These are phyloP conservation scores for Cotesia typhae DNA, from an alignment of 1,140 invertebrate species.

Conservation along the genomic window DNA sequence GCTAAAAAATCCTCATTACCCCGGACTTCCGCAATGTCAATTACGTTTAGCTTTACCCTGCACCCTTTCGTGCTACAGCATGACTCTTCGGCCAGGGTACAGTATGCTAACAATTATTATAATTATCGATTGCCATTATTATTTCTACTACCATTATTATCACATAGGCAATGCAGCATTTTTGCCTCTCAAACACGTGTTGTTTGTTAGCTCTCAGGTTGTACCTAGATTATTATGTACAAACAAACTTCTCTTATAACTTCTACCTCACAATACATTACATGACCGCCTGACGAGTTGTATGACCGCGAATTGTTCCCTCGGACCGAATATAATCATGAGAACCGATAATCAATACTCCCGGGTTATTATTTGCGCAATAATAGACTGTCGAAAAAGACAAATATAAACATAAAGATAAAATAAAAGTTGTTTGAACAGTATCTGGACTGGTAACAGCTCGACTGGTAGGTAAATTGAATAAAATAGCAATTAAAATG, in stretches of 20 bases:
- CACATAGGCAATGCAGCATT: not conserved
- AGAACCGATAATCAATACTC: not conserved
- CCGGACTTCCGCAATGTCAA: constrained; percentile 43
- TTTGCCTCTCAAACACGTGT: constrained; percentile 4
- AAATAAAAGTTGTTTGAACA: constrained; percentile 23
- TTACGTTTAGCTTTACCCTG: constrained; percentile 38
- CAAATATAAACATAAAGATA: constrained; percentile 12
- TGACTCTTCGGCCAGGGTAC: constrained; percentile 24
- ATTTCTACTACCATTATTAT: not conserved
- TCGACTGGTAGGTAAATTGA: constrained; percentile 7
- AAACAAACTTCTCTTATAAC: too few species aligned
- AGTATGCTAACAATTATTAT: constrained; percentile 36
- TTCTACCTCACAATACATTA: too few species aligned
- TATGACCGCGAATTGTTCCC: constrained; percentile 13
- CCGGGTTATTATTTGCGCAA: not conserved
- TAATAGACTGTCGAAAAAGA: not conserved
- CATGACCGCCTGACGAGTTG: not conserved
- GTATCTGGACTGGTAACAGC: not conserved
- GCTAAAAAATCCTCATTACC: constrained; percentile 35
- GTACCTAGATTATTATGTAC: too few species aligned
- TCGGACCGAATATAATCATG: not conserved
- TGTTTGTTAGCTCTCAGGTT: too few species aligned
- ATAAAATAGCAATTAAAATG: constrained; percentile 32
- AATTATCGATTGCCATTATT: constrained; percentile 30
- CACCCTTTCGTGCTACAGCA: constrained; percentile 39